Base-by-base conservation (phyloP, 2,113 vertebrate genomes). In the Forbesichthys agassizii region DNA sequence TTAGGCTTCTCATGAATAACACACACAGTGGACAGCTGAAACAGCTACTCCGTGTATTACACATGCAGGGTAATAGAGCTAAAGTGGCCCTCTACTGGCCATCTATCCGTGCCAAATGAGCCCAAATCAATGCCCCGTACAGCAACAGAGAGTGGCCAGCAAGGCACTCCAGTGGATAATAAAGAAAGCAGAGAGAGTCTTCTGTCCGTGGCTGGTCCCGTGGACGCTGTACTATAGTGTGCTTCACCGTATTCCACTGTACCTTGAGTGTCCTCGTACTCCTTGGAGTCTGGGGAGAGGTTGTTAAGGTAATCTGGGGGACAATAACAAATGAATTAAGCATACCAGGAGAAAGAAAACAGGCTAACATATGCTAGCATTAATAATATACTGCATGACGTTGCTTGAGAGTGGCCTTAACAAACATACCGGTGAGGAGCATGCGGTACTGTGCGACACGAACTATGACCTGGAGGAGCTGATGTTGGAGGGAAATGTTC, bases 241-340 rank as follows among this genome's bases (percentile, higher is more conserved):
- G 27, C 3, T 12, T 9, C 3, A 59, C 27, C 1, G 20, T 11
- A 75, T 14, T 76, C 77, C 64, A 72, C 48, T 14, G 62, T 93
- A 99, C 98, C 97, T 92, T 98, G 96, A 8, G 96, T 98, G 82
- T 93, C 89, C 83, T 96, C 95, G 80, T 99, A 99, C 77, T 99
- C 98, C 12, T 91, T 88, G 3, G 95, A 96, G 85, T 99, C 97
- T 0, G 98, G 97, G 60, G 94, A 95, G 64, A 99, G 95, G 87
- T 98, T 98, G 89, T 98, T 99, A 84, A 99, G 90, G 86, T 99
- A 99, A 93, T 99, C 97, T 99, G 67, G 75, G 74, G 84, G 47
- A 83, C 78, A 10, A 67, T 68, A 48, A 79, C 10, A 77, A 42
- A 75, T 59, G 8, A 75, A 69, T 48, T 8, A n/a, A 11, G 48